These are phyloP conservation scores for Tiliacea citrago DNA, from an alignment of 2,888 invertebrate genomes.

Conservation along the genomic window DNA sequence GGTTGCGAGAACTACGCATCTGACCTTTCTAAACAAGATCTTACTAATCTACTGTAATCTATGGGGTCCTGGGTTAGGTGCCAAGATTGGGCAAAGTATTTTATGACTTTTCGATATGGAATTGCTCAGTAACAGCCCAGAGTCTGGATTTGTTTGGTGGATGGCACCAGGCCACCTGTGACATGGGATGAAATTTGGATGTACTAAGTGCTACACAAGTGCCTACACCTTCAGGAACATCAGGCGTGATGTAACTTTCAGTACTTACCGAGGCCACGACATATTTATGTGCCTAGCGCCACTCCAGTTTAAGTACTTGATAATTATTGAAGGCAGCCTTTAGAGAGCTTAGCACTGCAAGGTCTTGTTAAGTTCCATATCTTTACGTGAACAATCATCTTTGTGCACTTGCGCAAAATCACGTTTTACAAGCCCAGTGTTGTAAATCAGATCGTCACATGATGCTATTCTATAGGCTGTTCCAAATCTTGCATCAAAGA, in stretches of 20 bases:
- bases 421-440: background rate
- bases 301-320: slow-evolving; percentile 36
- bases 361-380: slow-evolving; percentile 45
- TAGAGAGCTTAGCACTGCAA: slow-evolving; percentile 25
- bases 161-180: background rate
- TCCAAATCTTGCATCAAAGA: background rate
- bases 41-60: background rate
- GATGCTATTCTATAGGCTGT: background rate
- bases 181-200: background rate
- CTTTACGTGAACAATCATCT: slow-evolving; percentile 5
- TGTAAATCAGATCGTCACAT: background rate
- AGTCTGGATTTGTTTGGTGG: background rate
- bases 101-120: background rate
- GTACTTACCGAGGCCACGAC: background rate
- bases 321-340: slow-evolving; percentile 29
- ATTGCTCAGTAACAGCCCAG: background rate
- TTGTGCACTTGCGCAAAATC: slow-evolving; percentile 8
- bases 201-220: background rate
- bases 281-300: slow-evolving; percentile 8
- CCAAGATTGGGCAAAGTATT: background rate
- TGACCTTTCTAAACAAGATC: background rate
- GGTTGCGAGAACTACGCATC: background rate
- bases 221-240: background rate
- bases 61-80: background rate
- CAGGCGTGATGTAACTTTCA: background rate